Base-by-base conservation (phyloP, 1,140 invertebrate species). In the Eupeodes corollae region DNA sequence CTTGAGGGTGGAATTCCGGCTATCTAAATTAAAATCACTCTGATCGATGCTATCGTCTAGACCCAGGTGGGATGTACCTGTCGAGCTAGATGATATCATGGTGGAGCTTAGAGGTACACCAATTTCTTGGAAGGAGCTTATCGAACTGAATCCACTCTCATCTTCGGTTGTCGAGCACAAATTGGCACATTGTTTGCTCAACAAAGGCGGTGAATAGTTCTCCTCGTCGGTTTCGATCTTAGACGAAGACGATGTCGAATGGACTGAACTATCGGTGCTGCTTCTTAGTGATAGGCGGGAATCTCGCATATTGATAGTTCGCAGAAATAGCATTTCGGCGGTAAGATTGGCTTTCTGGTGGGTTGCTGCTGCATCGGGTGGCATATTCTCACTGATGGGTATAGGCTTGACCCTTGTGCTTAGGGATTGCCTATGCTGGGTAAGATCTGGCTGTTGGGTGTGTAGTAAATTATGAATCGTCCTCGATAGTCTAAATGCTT, bases 101-200 rank as follows among this genome's bases (percentile, higher is more conserved):
- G 67, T 70, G 11, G 70, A 68, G 48, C 67, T 62, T 5, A 65
- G 48, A 0, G 82, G 82, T 48, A 84, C 65, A 2, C 83, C 82
- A 16, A 84, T 76, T 55, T 86, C 83, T 62, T 86, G 84, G 55
- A 86, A 87, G 3, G 83, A 86, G 61, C 79, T 85, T 70, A 87
- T 82, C 3, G 83, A 86, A 12, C 83, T 86, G 61, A 88, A 88
- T 12, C 85, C 85, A 56, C 84, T 86, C 57, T 88, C 84, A 52
- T 86, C 83, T 57, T 88, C 84, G 1, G 65, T 67, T 38, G 61
- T 61, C 18, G 63, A 67, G 15, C 56, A 54, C 21, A 34, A 45
- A 13, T 49, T 51, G 50, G 42, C 51, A 41, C 21, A 26, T 26
- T 26, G 21, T 26, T 26, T 26, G 21, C 6, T 31, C 30, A 31